Percentiles rank a stretch among this genome's conserved stretches.
phyloP scores from a whole-genome alignment of 2,113 vertebrate species.

The Halichoeres trimaculatus region DNA sequence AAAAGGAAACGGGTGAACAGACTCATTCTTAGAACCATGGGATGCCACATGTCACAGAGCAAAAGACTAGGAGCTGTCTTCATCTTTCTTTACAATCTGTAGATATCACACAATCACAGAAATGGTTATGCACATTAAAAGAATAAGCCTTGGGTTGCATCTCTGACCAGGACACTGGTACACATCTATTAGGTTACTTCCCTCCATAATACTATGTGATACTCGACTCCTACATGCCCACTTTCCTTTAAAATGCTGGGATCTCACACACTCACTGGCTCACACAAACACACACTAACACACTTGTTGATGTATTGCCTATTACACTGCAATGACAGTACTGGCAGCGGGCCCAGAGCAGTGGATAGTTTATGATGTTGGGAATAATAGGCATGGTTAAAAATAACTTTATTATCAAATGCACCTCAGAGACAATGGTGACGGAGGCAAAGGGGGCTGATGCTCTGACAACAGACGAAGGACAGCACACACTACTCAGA shows the following conservation, averaged over 20 bases:
- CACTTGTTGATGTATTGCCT: constrained; percentile 70
- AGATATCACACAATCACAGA: constrained; percentile 10
- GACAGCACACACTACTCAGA: constrained; percentile 1
- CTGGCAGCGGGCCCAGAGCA: constrained; percentile 61
- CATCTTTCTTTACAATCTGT: constrained; percentile 14
- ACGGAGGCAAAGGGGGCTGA: constrained; percentile 10
- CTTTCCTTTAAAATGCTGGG: constrained; percentile 28
- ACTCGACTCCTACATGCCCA: constrained; percentile 11
- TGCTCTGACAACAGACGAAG: constrained; percentile 26
- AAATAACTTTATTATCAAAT: constrained; percentile 74
- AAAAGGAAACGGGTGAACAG: constrained; percentile 37
- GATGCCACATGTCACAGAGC: constrained; percentile 14
- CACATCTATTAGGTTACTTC: background rate
- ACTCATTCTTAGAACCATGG: constrained; percentile 39
- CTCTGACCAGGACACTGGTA: background rate
- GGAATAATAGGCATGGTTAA: constrained; percentile 67
- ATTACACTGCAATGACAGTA: constrained; percentile 65
- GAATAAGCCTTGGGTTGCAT: background rate
- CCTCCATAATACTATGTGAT: constrained; percentile 27
- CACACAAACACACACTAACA: constrained; percentile 22
- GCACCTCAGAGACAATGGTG: constrained; percentile 56
- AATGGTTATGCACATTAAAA: background rate
- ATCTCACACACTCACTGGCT: constrained; percentile 18
- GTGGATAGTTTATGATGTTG: constrained; percentile 72
- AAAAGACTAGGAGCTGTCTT: constrained; percentile 29